Base-by-base conservation (phyloP, 2,113 vertebrate species). In the Pithys albifrons region DNA sequence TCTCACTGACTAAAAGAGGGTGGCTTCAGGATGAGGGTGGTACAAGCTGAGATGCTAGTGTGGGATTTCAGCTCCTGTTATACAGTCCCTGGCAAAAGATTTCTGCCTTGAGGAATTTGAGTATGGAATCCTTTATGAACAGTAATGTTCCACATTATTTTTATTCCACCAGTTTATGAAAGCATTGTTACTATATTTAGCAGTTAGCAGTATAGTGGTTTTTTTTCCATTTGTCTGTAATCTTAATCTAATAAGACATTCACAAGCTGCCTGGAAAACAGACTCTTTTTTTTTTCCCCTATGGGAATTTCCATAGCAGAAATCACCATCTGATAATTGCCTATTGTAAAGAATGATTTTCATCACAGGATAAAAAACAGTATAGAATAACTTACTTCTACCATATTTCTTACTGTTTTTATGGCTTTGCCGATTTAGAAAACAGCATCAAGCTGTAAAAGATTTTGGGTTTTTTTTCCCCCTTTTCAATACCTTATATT, bases 211-310 rank as follows among this genome's bases (percentile, higher is more conserved):
- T 71, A 8, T 31, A 65, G 31, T 48, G 24, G 41, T 5, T 5
- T 65, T 46, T 77, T 57, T 59, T 25, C 20, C 25, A 25, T 80
- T 89, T 79, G 19, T 72, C 39, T 87, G 18, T 91, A 92, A 85
- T 73, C 58, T 71, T 94, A 90, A 94, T 88, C 55, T 93, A 79
- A n/a, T 64, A 78, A 92, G 55, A 77, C 69, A 81, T 72, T 88
- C 55, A 91, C 75, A 93, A 81, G n/a, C 39, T 96, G 74, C 51
- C 78, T 85, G 59, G 46, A 86, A 93, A 95, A 73, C 43, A 54
- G 51, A n/a, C n/a, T 29, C 24, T 48, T 58, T 85, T 69, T 65
- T 49, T 7, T 33, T n/a, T 7, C 3, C 57, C 51, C 22, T 15
- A 4, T 77, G 72, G 76, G 75, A 85, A 74, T 94, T 93, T 83